Base-by-base conservation (phyloP, 2,113 vertebrate genomes). In the Odontesthes bonariensis region DNA sequence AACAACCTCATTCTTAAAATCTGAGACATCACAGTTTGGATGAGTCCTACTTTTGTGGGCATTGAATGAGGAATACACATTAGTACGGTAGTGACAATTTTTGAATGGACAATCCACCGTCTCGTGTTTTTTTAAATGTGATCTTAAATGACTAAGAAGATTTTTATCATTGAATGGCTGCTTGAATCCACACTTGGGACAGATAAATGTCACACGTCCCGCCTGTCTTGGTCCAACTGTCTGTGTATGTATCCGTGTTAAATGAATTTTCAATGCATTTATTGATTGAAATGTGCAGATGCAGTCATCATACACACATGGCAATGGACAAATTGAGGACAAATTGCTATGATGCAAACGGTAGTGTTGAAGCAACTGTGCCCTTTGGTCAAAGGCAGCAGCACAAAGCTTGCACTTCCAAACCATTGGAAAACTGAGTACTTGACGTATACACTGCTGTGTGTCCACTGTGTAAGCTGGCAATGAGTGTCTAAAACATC, bases 21-120 rank as follows among this genome's bases (percentile, higher is more conserved):
- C 22, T 47, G 42, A 82, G 20, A 70, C 19, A 35, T 74, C 65
- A 62, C 20, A 6, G 19, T 63, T 4, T 46, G 44, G 46, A 69
- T 82, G 65, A 71, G 0, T 42, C 55, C 65, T 78, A 51, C 56
- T 73, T 71, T 59, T 85, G 4, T 47, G 23, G 8, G 60, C 33
- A 75, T 68, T 82, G 20, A 79, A 82, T 0, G 75, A 79, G 2
- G 70, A 75, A 59, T 79, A 79, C 17, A 61, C 61, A 63, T 86
- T 75, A 13, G 42, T 82, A 53, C 5, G 8, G 20, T 82, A 82
- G 10, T 75, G 46, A 33, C 79, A 79, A 47, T 68, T 20, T 67
- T 71, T 81, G 40, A 61, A 80, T 58, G 82, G 77, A 14, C 77
- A 80, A 35, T 60, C 46, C 40, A 79, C 69, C 54, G 52, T 78